Evolutionary conservation across 1,140 invertebrate species (phyloP).

Genomic region (Leucophenga varia): DNA sequence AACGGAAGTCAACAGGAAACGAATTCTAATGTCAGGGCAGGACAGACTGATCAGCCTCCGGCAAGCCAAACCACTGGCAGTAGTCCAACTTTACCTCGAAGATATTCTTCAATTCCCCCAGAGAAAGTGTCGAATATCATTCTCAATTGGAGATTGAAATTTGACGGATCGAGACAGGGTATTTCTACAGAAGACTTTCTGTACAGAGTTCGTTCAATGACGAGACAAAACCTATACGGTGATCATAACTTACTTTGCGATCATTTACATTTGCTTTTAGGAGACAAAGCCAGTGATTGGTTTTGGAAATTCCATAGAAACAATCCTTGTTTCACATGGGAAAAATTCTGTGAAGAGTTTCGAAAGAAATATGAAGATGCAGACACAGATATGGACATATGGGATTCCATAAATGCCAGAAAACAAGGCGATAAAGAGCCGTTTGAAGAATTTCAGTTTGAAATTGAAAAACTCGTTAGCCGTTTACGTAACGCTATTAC

Average conservation of each 20-base stretch:
- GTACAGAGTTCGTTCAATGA: not conserved
- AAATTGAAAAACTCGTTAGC: conserved; percentile 6
- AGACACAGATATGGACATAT: not conserved
- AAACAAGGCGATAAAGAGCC: conserved; percentile 7
- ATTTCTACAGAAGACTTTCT: too few species aligned
- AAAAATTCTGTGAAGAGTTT: conserved; percentile 6
- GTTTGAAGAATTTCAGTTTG: conserved; percentile 8
- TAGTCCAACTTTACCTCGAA: too few species aligned
- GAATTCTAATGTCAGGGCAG: too few species aligned
- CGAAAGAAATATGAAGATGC: not conserved
- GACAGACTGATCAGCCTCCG: too few species aligned
- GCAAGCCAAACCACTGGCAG: too few species aligned
- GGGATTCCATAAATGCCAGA: not conserved
- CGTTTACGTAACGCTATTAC: conserved; percentile 1
- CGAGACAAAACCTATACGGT: conserved; percentile 1
- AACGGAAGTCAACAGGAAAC: too few species aligned
- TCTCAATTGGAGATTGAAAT: too few species aligned
- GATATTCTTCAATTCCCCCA: too few species aligned
- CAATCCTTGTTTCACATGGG: not conserved
- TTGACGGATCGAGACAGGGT: too few species aligned
- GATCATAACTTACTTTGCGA: conserved; percentile 3
- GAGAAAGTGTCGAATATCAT: too few species aligned
- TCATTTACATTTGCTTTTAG: conserved; percentile 5
- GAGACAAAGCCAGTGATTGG: conserved; percentile 5
- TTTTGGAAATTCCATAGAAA: conserved; percentile 9